These are phyloP conservation scores for Polietes domitor DNA, from an alignment of 2,888 invertebrate species.

Conservation along the genomic window DNA sequence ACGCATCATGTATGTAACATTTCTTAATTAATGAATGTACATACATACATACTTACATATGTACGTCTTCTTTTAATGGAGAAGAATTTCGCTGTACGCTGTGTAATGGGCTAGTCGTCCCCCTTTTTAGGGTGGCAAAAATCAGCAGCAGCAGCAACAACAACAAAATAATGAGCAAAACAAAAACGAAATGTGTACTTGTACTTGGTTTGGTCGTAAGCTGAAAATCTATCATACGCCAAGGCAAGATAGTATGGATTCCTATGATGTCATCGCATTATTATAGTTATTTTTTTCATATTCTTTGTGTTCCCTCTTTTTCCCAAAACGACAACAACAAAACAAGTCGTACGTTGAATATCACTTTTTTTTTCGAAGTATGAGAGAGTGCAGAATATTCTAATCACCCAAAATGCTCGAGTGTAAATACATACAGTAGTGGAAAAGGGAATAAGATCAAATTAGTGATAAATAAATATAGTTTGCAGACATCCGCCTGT, in stretches of 20 bases:
- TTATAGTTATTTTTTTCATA: constrained; percentile 59
- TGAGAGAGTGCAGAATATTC: constrained; percentile 9
- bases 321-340: constrained; percentile 6
- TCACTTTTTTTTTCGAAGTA: not conserved
- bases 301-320: constrained; percentile 48
- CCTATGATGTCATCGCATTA: constrained; percentile 70
- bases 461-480: no score
- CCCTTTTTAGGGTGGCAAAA: constrained; percentile 51
- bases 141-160: no score
- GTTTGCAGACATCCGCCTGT: no score
- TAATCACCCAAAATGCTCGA: not conserved
- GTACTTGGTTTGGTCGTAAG: not conserved
- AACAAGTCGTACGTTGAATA: not conserved
- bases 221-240: constrained; percentile 44
- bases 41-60: not conserved
- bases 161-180: constrained; percentile 20
- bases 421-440: not conserved
- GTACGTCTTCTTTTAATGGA: not conserved
- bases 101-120: not conserved
- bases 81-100: not conserved
- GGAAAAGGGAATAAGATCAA: no score
- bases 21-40: not conserved
- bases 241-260: constrained; percentile 63
- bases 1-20: not conserved
- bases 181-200: not conserved